phyloP scores from a whole-genome alignment of 2,113 vertebrate genomes.

The Chloropsis hardwickii region DNA sequence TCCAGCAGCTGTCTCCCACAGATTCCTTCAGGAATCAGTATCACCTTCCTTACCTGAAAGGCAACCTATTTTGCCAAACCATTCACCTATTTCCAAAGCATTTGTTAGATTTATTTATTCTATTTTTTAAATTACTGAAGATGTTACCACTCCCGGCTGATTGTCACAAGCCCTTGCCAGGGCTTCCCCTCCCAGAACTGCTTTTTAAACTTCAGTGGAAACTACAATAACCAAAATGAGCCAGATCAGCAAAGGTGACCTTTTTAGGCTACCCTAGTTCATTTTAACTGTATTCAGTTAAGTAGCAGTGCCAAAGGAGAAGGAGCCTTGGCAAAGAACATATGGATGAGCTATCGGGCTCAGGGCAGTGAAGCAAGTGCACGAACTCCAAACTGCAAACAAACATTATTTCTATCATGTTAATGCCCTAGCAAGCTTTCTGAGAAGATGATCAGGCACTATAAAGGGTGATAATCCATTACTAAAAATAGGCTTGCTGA shows the following conservation, averaged over 20 bases:
- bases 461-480: slow-evolving; percentile 49
- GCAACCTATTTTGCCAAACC: not conserved
- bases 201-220: not conserved
- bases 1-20: not conserved
- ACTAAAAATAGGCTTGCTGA: slow-evolving; percentile 54
- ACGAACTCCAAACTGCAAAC: not conserved
- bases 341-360: not conserved
- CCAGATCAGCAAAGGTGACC: not conserved
- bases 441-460: slow-evolving; percentile 54
- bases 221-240: not conserved
- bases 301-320: not conserved
- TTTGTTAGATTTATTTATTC: not conserved
- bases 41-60: not conserved
- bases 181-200: not conserved
- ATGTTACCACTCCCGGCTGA: not conserved
- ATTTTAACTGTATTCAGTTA: not conserved
- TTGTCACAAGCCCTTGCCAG: too few species aligned
- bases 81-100: not conserved
- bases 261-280: not conserved
- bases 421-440: slow-evolving; percentile 36
- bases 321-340: not conserved
- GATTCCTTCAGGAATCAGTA: not conserved
- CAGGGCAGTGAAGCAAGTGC: not conserved
- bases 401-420: slow-evolving; percentile 5
- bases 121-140: not conserved